Base-by-base conservation (phyloP, 2,797 vertebrate genomes). In the Atherinosoma microstoma region DNA sequence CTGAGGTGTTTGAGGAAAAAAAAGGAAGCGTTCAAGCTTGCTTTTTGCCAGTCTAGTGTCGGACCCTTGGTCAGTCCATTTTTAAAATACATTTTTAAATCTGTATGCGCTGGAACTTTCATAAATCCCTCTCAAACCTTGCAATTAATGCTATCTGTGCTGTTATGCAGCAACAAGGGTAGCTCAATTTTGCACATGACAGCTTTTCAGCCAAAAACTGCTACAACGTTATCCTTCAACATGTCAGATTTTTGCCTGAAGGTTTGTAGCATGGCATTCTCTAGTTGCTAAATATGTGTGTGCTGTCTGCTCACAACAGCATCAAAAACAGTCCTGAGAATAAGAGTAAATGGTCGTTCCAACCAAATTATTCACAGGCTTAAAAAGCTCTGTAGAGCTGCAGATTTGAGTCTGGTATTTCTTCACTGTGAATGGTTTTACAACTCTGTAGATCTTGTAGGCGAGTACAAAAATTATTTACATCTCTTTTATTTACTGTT, bases 171-270 rank as follows among this genome's bases (percentile, higher is more conserved):
- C 58, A 54, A 30, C 18, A n/a, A 11, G 58, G 47, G 32, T 29
- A 32, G 20, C 40, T 40, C 42, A 22, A 42, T 24, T 70, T 42
- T 54, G 58, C 24, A 62, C 36, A 54, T 62, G 36, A 69, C 35
- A 69, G 67, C 57, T 69, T 60, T 69, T 60, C 42, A 35, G 0
- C 30, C 13, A 42, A 59, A 57, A 69, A 32, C 30, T 12, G 22
- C 11, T 51, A 18, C 53, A 54, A 24, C 38, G 38, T 53, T 4
- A 53, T 53, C 11, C 9, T 53, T 27, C 9, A 53, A 53, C 6
- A 22, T 12, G 20, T 27, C 51, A 53, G 51, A 27, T 53, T 12
- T 53, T 22, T 6, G 22, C 20, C 24, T 53, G 22, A 24, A 27
- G 51, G 10, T 24, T 24, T 11, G 51, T 53, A 24, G 22, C 11